phyloP scores from a whole-genome alignment of 2,797 vertebrate genomes.

The Furcifer pardalis region DNA sequence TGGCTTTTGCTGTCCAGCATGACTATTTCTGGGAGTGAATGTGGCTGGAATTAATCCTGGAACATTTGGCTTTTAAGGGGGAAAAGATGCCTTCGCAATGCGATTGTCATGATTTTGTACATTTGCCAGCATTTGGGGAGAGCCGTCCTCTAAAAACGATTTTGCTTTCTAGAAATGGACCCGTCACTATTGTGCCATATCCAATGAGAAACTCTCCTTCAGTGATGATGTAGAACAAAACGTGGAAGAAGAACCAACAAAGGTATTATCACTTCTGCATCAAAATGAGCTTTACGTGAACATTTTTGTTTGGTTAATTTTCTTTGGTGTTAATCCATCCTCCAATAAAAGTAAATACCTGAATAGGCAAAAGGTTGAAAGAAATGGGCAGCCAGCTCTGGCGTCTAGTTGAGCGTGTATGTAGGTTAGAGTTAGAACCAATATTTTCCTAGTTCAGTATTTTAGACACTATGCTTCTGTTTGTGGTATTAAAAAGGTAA shows the following conservation, averaged over 20 bases:
- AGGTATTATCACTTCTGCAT: conserved; percentile 63
- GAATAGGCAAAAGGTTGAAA: too few relatives aligned
- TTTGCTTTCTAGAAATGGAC: conserved; percentile 86
- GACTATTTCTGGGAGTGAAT: too few relatives aligned
- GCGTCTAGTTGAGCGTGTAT: too few relatives aligned
- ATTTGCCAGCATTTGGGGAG: background rate
- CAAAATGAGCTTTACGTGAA: conserved; percentile 20
- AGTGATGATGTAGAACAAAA: conserved; percentile 88
- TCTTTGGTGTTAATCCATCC: background rate
- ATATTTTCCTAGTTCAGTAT: background rate
- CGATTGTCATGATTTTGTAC: background rate
- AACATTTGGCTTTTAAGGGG: background rate
- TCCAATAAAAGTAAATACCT: background rate
- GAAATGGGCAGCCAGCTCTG: too few relatives aligned
- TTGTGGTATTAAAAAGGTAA: background rate
- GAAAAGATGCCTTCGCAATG: background rate
- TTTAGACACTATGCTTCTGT: background rate
- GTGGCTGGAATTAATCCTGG: background rate
- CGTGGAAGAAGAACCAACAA: conserved; percentile 74
- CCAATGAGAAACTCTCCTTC: conserved; percentile 90
- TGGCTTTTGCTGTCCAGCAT: background rate
- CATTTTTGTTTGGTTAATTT: conserved; percentile 4
- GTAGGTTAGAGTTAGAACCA: background rate
- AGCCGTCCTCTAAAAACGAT: conserved; percentile 13
- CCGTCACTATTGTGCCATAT: conserved; percentile 92